Percentiles rank a stretch among this genome's conserved stretches.
Conservation (phyloP, 2,888 invertebrate species). For the Timema podura region DNA sequence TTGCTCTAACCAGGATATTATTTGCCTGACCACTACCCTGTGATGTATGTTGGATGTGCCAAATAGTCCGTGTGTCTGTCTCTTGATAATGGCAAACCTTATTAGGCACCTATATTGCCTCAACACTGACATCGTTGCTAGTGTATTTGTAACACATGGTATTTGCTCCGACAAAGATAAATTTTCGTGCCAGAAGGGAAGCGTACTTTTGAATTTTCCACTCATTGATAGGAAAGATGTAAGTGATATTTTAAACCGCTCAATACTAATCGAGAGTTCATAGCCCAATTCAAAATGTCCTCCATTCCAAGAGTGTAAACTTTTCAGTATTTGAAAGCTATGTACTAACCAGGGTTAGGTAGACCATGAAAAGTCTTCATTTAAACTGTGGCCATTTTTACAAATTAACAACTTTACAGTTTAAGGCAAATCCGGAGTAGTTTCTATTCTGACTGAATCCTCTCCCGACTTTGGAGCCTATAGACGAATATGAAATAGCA, state of each 20-base stretch:
- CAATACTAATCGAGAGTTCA: neutral
- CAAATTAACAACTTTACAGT: too few species aligned
- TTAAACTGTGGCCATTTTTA: too few species aligned
- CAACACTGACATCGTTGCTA: neutral
- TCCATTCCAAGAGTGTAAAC: too few species aligned
- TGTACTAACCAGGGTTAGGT: too few species aligned
- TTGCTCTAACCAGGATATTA: neutral
- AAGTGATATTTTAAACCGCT: neutral
- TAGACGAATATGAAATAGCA: too few species aligned
- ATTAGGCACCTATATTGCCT: neutral
- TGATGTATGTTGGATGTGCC: neutral
- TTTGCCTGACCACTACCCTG: neutral
- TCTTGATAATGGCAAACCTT: neutral
- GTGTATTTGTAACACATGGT: neutral
- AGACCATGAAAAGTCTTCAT: too few species aligned
- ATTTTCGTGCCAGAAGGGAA: neutral
- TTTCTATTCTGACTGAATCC: too few species aligned
- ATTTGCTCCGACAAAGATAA: neutral
- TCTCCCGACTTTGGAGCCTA: too few species aligned
- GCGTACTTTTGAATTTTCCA: neutral
- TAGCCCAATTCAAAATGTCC: too few species aligned
- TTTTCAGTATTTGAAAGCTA: too few species aligned
- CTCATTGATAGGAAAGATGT: neutral
- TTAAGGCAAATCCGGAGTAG: too few species aligned
- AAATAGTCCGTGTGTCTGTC: neutral